Base-by-base conservation (phyloP, 2,888 invertebrate species). In the Thecocarcelia acutangulata region DNA sequence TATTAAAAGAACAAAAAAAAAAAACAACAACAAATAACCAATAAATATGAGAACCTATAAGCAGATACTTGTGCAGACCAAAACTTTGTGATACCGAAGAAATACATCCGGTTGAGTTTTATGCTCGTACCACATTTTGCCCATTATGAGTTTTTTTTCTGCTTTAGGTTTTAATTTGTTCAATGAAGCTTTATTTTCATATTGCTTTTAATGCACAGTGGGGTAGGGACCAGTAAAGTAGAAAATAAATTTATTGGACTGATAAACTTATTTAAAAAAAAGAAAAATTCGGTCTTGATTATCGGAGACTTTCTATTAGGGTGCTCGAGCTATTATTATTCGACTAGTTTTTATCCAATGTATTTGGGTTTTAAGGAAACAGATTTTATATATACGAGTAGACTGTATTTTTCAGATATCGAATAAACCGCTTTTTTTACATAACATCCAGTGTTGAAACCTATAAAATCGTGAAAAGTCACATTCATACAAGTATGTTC, bases 31-130 rank as follows among this genome's bases (percentile, higher is more conserved):
- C 19, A 68, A 46, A 63, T 56, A 33, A 72, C 64, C 77, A 78
- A 78, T 72, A 59, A 66, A 78, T 50, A 63, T 54, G 44, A 63
- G 64, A 66, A 66, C 72, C 17, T 15, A 52, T 21, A 46, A 66
- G n/a, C 19, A 21, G 28, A 40, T 33, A 17, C 59, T 42, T 12
- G 28, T n/a, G 8, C n/a, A 68, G 11, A 9, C 21, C 42, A 15
- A 61, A 52, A 46, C 68, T 68, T 59, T 68, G 46, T 54, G 68
- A 63, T 81, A 77, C 72, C 73, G 50, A 68, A 68, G 64, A 59
- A 77, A 81, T 77, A 77, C 81, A 81, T 81, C 81, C 81, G 81
- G 81, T 81, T 80, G 44, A 59, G 52, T 72, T 72, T 69, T 50
- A 50, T 64, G 48, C 50, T 66, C 48, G 64, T 66, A 68, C 21